Base-by-base conservation (phyloP, 2,797 vertebrate genomes). In the Melanotaenia boesemani region DNA sequence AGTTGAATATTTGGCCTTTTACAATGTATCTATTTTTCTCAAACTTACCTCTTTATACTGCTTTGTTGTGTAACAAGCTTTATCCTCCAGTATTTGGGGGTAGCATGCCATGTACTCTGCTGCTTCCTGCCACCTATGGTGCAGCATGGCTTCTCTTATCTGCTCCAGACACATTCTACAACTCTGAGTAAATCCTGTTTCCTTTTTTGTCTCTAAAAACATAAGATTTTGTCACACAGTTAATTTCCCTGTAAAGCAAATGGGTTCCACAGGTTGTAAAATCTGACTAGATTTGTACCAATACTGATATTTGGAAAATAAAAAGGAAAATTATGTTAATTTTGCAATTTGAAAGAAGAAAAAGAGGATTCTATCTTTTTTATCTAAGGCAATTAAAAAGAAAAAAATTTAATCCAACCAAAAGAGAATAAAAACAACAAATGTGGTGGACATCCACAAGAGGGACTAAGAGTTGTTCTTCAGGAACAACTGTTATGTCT, bases 81-180 rank as follows among this genome's bases (percentile, higher is more conserved):
- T 76, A 28, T 95, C 93, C 48, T 98, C 96, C 61, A 99, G 65
- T 1, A 87, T 80, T 79, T 98, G 96, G 4, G 93, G 0, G 67
- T 95, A 98, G 80, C 71, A 94, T 1, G 82, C 81, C 92, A 98
- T 93, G 70, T 95, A 96, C 12, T 94, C 92, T 0, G 96, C 94
- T 56, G 97, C 97, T 9, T 91, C 94, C 46, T 94, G 84, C 97
- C 97, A 99, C 22, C 94, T 93, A 18, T 96, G 95, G 76, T 93
- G 95, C 44, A 97, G 88, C 87, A 99, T 74, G 1, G 96, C 96
- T 68, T 96, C 94, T 67, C 94, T 94, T 71, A 98, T 93, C 10
- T 82, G 88, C 70, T 72, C 84, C 70, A 97, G 89, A 85, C 97
- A 99, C 0, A 57, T 44, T 34, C 89, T 88, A 58, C 93, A 92